Base-by-base conservation (phyloP, 2,797 vertebrate species). In the Thunnus albacares region DNA sequence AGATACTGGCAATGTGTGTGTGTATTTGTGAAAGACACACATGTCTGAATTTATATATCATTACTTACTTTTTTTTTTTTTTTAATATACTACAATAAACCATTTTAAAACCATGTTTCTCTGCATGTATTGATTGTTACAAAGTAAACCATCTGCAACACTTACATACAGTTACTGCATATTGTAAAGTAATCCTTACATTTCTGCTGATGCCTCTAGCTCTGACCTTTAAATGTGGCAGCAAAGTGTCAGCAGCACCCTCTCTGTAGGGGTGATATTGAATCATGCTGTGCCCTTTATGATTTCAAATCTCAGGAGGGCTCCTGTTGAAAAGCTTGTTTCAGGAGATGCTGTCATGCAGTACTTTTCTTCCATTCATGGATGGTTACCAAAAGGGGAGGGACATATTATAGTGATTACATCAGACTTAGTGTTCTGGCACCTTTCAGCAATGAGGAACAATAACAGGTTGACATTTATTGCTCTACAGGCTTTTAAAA, bases 191-290 rank as follows among this genome's bases (percentile, higher is more conserved):
- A 52, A 70, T 49, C 13, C 47, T 62, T 57, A 33, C 30, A 26
- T 68, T 52, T 22, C 45, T 75, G 63, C 49, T 45, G 75, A 60
- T 69, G 71, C 83, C 66, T 85, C 53, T 17, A 71, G 87, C 43
- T 70, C 55, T 79, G 80, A 90, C 88, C 80, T 90, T 88, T 86
- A 66, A 77, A 78, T 64, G 70, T 73, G 71, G 24, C 81, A 57
- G 53, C 49, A 15, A 83, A 72, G 71, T 81, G 77, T 66, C 75
- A 60, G 67, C 67, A 69, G 69, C 73, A 38, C 64, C 74, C 53
- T 43, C 68, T 65, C 71, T 24, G 35, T 26, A 68, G 52, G 75
- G 43, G 26, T 12, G 74, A 73, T 22, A 43, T 59, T 53, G 74
- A 65, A 80, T 84, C 79, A 60, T 0, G 14, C 70, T 80, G 77